Percentiles rank a stretch among this genome's conserved stretches.
phyloP scores from a whole-genome alignment of 2,113 vertebrate genomes.

The Erythrolamprus reginae region DNA sequence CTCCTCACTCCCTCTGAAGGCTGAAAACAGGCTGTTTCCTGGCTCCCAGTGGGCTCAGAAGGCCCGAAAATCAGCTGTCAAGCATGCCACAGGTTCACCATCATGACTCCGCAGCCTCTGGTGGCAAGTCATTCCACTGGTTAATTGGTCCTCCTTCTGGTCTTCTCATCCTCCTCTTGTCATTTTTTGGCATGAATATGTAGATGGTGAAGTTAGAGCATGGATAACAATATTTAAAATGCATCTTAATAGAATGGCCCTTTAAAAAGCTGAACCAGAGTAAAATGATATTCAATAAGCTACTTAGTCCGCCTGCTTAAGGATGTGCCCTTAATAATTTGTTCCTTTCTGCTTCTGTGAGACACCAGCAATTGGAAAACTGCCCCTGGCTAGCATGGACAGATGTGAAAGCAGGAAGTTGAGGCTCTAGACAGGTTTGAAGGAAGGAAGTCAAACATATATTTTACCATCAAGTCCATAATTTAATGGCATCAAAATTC shows the following conservation, averaged over 20 bases:
- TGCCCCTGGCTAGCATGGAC: neutral
- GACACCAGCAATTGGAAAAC: neutral
- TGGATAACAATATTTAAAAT: too few relatives aligned
- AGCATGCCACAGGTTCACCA: too few relatives aligned
- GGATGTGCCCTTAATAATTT: neutral
- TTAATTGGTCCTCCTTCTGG: neutral
- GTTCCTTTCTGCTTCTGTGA: neutral
- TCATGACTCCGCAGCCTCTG: too few relatives aligned
- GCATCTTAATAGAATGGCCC: neutral
- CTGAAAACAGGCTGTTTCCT: too few relatives aligned
- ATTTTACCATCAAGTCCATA: neutral
- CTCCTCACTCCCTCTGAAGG: too few relatives aligned
- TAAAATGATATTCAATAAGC: neutral
- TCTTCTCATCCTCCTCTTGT: neutral
- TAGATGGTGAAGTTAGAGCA: neutral
- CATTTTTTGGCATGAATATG: neutral
- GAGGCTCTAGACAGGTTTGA: neutral
- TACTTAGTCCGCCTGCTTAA: neutral
- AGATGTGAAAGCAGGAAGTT: neutral
- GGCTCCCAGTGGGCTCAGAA: too few relatives aligned
- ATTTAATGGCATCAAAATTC: neutral
- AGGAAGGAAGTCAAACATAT: neutral
- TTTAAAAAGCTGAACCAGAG: neutral
- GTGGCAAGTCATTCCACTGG: too few relatives aligned
- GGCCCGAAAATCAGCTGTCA: too few relatives aligned